phyloP scores from a whole-genome alignment of 2,797 vertebrate species.

The Pelochelys cantorii region DNA sequence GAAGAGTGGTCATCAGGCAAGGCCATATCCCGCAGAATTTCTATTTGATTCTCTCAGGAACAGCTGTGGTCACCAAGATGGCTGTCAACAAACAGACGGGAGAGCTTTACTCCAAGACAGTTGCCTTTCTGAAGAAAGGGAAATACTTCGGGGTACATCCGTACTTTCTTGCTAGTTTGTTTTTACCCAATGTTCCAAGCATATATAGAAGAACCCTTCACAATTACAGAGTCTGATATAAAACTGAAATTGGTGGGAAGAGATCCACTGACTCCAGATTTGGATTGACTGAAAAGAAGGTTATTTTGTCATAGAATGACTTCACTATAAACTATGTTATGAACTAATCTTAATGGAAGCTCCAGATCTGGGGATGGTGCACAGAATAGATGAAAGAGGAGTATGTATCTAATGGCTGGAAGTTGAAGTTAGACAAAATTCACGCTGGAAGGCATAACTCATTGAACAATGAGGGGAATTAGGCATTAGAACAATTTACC shows the following conservation, averaged over 20 bases:
- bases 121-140: constrained; percentile 38
- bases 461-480: not conserved
- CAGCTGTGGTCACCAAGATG: constrained; percentile 5
- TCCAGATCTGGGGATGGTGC: not conserved
- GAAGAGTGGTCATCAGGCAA: constrained; percentile 36
- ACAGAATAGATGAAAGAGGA: not conserved
- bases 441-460: not conserved
- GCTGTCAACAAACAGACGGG: constrained; percentile 8
- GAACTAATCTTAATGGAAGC: not conserved
- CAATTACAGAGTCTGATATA: not conserved
- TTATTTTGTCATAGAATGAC: not conserved
- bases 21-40: constrained; percentile 25
- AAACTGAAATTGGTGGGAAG: not conserved
- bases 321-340: not conserved
- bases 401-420: not conserved
- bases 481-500: not conserved
- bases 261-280: not conserved
- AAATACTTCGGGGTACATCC: constrained; percentile 29
- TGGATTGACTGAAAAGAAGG: not conserved
- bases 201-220: not conserved
- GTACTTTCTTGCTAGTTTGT: not conserved
- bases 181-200: not conserved
- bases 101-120: constrained; percentile 15
- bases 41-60: constrained; percentile 18
- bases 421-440: not conserved